Evolutionary conservation across 2,888 invertebrate species (phyloP).

Genomic region (Phortica magna): DNA sequence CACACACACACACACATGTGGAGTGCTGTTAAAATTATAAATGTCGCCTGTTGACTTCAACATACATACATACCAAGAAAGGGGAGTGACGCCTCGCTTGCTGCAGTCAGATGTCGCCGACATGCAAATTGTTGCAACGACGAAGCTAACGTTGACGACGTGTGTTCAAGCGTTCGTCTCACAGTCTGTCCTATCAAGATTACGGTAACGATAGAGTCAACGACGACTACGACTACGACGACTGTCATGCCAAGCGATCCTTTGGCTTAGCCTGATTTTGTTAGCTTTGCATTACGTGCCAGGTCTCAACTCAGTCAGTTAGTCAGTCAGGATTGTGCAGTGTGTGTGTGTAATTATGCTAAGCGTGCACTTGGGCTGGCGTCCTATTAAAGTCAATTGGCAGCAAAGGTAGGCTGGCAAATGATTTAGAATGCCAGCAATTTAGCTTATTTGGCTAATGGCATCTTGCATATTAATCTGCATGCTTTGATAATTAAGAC

Average conservation of each 20-base stretch:
- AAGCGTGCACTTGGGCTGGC: constrained; percentile 3
- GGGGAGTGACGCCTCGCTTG: not conserved
- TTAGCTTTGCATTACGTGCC: constrained; percentile 1
- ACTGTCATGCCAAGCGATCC: constrained; percentile 25
- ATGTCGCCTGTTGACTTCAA: constrained; percentile 13
- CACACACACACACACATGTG: not conserved
- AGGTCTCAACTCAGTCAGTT: not conserved
- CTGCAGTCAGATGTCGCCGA: constrained; percentile 45
- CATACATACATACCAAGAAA: not conserved
- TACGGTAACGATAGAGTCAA: constrained; percentile 30
- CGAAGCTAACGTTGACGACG: not conserved
- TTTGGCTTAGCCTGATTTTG: constrained; percentile 6
- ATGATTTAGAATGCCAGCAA: constrained; percentile 20
- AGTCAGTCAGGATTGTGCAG: not conserved
- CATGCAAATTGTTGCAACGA: constrained; percentile 47
- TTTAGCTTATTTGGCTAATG: constrained; percentile 9
- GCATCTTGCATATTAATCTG: no score
- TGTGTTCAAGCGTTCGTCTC: not conserved
- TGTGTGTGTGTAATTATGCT: constrained; percentile 13
- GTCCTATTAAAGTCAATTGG: constrained; percentile 26
- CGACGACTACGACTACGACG: constrained; percentile 14
- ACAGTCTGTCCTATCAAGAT: constrained; percentile 27
- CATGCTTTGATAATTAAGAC: no score
- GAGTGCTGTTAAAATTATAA: constrained; percentile 32
- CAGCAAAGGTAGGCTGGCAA: not conserved